Evolutionary conservation across 2,113 vertebrate species (phyloP).

Genomic region (Cavia porcellus): DNA sequence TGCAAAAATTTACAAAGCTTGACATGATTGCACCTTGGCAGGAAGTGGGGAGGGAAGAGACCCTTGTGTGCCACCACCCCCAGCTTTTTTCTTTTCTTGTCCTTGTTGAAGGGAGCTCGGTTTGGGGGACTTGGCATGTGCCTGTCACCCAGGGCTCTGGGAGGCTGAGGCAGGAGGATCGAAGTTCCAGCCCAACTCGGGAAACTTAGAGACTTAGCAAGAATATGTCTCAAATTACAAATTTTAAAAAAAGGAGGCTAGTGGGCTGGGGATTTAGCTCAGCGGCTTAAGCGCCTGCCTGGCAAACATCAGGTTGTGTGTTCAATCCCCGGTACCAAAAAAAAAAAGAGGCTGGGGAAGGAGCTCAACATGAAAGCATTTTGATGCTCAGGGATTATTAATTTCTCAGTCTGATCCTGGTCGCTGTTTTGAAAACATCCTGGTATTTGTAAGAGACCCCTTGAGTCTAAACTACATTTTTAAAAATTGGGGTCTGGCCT

Average conservation of each 20-base stretch:
- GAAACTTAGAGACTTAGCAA: neutral
- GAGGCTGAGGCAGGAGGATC: neutral
- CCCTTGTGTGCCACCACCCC: neutral
- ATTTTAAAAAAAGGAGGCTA: neutral
- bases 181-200: neutral
- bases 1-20: neutral
- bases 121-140: neutral
- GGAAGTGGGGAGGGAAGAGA: neutral
- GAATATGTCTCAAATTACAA: neutral
- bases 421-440: no score
- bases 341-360: neutral
- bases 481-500: no score
- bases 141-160: neutral
- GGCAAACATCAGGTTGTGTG: no score
- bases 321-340: no score
- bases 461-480: neutral
- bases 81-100: neutral
- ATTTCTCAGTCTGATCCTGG: neutral
- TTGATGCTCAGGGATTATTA: neutral
- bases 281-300: no score
- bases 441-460: neutral
- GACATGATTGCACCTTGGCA: neutral
- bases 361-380: neutral
- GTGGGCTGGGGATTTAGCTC: no score
- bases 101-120: neutral